A percentile compares a stretch with the other conserved stretches of the same genome.
Evolutionary conservation across 2,888 invertebrate species (phyloP).

Genomic region (Sericinus montela): DNA sequence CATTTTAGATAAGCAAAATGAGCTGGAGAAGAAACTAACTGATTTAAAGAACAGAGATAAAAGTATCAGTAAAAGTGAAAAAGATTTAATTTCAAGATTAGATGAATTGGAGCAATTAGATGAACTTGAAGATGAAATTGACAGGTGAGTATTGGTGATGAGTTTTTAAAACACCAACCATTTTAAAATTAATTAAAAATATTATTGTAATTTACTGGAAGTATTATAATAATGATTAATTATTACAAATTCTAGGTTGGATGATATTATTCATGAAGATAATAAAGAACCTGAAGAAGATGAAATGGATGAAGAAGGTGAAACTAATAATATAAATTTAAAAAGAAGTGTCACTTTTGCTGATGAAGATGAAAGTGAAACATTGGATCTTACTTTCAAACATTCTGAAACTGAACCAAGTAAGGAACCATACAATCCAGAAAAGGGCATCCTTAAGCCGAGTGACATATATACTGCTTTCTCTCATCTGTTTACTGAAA

Average conservation of each 20-base stretch:
- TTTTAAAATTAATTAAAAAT: too few relatives aligned
- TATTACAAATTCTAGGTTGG: constrained; percentile 38
- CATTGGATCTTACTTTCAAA: constrained; percentile 53
- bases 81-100: constrained; percentile 65
- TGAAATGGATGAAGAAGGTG: constrained; percentile 23
- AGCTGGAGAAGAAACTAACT: constrained; percentile 46
- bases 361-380: constrained; percentile 57
- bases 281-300: constrained; percentile 39
- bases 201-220: too few relatives aligned
- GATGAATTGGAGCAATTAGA: constrained; percentile 77
- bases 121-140: constrained; percentile 78
- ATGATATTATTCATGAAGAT: constrained; percentile 48
- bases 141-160: constrained; percentile 47
- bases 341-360: constrained; percentile 60
- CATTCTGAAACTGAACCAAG: constrained; percentile 48
- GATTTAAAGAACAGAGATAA: constrained; percentile 50
- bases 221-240: too few relatives aligned
- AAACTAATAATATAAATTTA: constrained; percentile 23
- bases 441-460: constrained; percentile 57
- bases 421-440: constrained; percentile 38
- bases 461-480: constrained; percentile 63
- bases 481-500: constrained; percentile 38
- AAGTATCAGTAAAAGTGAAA: constrained; percentile 43
- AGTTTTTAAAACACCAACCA: too few relatives aligned
- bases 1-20: constrained; percentile 55